Base-by-base conservation (phyloP, 2,888 invertebrate species). In the Dynastes hyllus region DNA sequence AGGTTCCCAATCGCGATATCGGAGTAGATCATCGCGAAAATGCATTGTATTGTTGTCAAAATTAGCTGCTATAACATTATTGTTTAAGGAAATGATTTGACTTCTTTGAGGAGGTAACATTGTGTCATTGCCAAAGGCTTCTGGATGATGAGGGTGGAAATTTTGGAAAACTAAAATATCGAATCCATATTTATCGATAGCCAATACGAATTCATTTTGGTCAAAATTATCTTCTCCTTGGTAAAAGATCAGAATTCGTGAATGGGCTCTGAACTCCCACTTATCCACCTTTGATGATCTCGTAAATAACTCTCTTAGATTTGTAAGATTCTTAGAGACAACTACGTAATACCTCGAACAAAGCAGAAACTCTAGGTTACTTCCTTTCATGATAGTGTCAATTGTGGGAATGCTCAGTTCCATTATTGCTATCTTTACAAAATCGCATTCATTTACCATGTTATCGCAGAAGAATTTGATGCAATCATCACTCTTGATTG, bases 301-400 rank as follows among this genome's bases (percentile, higher is more conserved):
- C 9, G 6, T 71, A 53, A 78, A 78, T 13, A 78, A 32, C 1
- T 78, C 27, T n/a, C 22, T 65, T 0, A 78, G 2, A 53, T 16
- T 37, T 2, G 53, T 53, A 40, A 66, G 50, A 29, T 73, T 67
- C 16, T 55, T 75, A 2, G 78, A 51, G 4, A 75, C 40, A 5
- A 78, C n/a, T 8, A 78, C n/a, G 16, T 78, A 78, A 55, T 78
- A 58, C n/a, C 67, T 40, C 2, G 66, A 66, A 66, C 61, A 63
- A 61, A 70, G n/a, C 0, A 65, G 37, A 65, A 32, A 29, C 22
- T 75, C 32, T 50, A 50, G 40, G 67, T 16, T 8, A 16, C 29
- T 27, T 8, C 29, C 9, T 8, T 61, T 37, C 4, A 11, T 55
- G 3, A 37, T 40, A 37, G 63, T 40, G 40, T 78, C 66, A 16